Conservation (phyloP, 2,113 vertebrate genomes). For the Carassius carassius region DNA sequence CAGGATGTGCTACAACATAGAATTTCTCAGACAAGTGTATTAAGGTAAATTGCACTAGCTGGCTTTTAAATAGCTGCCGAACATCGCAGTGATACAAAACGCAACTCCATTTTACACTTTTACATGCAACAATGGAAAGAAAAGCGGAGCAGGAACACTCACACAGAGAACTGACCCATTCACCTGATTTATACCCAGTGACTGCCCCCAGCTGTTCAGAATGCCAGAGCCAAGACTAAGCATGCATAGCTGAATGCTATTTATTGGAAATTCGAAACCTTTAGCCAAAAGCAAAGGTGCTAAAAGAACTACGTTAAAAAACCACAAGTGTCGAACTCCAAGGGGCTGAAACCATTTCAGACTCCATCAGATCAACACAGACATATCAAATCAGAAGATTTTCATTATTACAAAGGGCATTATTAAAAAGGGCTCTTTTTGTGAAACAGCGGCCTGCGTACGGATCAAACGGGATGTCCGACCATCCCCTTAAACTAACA, state of each 20-base stretch:
- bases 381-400: not conserved
- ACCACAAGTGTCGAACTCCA: constrained; percentile 26
- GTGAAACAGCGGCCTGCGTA: not conserved
- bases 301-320: constrained; percentile 45
- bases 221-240: constrained; percentile 68
- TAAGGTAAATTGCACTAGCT: not conserved
- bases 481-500: constrained; percentile 35
- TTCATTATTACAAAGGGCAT: not conserved
- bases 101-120: constrained; percentile 2
- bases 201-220: constrained; percentile 78
- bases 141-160: constrained; percentile 59
- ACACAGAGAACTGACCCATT: constrained; percentile 64
- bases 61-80: not conserved
- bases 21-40: too few relatives aligned
- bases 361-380: constrained; percentile 18
- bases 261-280: constrained; percentile 62
- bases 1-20: too few relatives aligned
- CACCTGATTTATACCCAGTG: constrained; percentile 74
- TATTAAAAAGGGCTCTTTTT: constrained; percentile 12
- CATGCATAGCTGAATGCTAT: constrained; percentile 67
- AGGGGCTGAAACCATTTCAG: constrained; percentile 22
- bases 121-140: constrained; percentile 52
- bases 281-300: constrained; percentile 55
- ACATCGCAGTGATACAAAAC: not conserved
- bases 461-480: constrained; percentile 7